phyloP scores from a whole-genome alignment of 2,888 invertebrate species.

The Taphrorychus bicolor region DNA sequence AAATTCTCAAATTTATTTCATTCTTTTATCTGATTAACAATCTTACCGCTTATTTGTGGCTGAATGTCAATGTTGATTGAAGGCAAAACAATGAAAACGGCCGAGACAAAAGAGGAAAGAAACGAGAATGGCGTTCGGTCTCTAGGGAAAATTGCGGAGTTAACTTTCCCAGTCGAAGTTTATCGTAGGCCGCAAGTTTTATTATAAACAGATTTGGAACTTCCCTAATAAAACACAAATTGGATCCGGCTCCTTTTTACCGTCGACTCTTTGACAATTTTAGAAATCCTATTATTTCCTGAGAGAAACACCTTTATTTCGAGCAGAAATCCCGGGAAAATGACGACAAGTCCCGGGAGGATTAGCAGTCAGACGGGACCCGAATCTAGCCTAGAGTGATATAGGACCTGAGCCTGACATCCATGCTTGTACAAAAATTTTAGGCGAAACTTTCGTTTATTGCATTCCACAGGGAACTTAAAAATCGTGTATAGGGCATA shows the following conservation, averaged over 20 bases:
- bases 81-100: background rate
- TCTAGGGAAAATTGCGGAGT: background rate
- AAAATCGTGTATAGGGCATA: slow-evolving; percentile 32
- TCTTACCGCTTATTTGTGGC: background rate
- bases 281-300: slow-evolving; percentile 28
- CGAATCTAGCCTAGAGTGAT: slow-evolving; percentile 11
- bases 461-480: background rate
- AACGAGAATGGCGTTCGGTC: background rate
- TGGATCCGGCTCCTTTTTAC: slow-evolving; percentile 3
- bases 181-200: background rate
- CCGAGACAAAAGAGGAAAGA: slow-evolving; percentile 1
- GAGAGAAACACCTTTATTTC: slow-evolving; percentile 36
- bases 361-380: slow-evolving; percentile 14
- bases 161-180: background rate
- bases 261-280: slow-evolving; percentile 17
- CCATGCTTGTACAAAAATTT: background rate
- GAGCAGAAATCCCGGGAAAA: slow-evolving; percentile 24
- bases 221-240: background rate
- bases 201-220: background rate
- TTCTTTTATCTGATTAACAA: background rate
- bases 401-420: slow-evolving; percentile 10
- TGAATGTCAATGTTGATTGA: background rate
- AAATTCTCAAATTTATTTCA: background rate
- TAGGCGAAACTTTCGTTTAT: background rate
- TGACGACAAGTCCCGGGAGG: slow-evolving; percentile 36